Evolutionary conservation across 2,888 invertebrate genomes (phyloP).

Genomic region (Teinopalpus imperialis): DNA sequence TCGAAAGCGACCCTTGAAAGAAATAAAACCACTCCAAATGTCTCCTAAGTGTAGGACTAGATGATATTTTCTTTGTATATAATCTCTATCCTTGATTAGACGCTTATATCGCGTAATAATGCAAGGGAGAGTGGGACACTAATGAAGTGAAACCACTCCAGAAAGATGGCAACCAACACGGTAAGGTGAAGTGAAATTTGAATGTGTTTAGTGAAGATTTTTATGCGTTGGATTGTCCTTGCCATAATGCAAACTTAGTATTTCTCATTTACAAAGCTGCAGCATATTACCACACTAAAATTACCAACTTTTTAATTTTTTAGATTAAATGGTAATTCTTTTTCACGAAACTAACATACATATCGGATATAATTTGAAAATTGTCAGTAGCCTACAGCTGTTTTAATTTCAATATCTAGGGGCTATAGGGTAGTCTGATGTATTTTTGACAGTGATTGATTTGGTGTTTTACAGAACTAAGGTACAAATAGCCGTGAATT

Average conservation of each 20-base stretch:
- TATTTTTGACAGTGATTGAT: constrained; percentile 31
- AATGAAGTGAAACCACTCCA: too few species aligned
- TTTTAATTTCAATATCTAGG: neutral
- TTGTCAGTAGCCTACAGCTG: constrained; percentile 2
- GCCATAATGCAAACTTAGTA: constrained; percentile 10
- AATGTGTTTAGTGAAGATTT: neutral
- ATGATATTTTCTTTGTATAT: constrained; percentile 26
- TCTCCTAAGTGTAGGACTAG: constrained; percentile 47
- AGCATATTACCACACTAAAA: too few species aligned
- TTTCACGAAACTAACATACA: too few species aligned
- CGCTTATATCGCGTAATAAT: constrained; percentile 12
- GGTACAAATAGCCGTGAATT: constrained; percentile 64
- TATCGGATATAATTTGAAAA: constrained; percentile 45
- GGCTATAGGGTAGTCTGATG: constrained; percentile 3
- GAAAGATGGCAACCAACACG: neutral
- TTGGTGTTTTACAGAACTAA: constrained; percentile 45
- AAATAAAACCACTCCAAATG: constrained; percentile 52
- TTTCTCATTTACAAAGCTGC: neutral
- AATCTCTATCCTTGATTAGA: constrained; percentile 21
- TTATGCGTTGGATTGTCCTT: constrained; percentile 8
- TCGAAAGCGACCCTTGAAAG: constrained; percentile 82
- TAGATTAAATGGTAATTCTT: too few species aligned
- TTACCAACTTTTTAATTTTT: too few species aligned
- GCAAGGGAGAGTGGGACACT: constrained; percentile 6
- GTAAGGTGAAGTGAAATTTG: neutral